Evolutionary conservation across 2,797 vertebrate species (phyloP).

Genomic region (Phoebastria nigripes): DNA sequence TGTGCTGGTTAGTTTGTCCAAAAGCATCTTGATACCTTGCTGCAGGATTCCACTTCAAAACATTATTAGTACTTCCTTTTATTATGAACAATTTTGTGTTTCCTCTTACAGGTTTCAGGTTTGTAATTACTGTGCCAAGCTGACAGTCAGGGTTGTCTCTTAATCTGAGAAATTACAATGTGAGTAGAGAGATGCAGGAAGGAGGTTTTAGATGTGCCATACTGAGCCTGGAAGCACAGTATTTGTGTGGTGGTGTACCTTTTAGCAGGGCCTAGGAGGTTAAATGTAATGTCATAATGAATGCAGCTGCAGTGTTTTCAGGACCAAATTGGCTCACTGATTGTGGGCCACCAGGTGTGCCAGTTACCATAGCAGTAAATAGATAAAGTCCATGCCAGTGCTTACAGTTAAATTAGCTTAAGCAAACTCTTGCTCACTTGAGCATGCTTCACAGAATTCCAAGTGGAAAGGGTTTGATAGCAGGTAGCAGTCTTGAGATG

Average conservation of each 20-base stretch:
- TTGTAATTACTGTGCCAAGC: background rate
- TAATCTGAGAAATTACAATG: background rate
- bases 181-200: background rate
- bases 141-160: background rate
- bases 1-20: background rate
- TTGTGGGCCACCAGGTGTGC: background rate
- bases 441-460: background rate
- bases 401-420: background rate
- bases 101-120: background rate
- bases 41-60: background rate
- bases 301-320: background rate
- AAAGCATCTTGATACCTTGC: background rate
- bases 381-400: background rate
- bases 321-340: background rate
- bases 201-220: background rate
- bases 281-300: background rate
- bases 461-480: background rate
- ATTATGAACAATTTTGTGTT: background rate
- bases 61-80: background rate
- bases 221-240: background rate
- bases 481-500: background rate
- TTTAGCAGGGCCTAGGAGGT: background rate
- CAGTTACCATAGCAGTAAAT: background rate
- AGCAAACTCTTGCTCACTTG: background rate
- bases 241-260: background rate